phyloP scores from a whole-genome alignment of 2,888 invertebrate genomes.

The Tenthredo amoena region DNA sequence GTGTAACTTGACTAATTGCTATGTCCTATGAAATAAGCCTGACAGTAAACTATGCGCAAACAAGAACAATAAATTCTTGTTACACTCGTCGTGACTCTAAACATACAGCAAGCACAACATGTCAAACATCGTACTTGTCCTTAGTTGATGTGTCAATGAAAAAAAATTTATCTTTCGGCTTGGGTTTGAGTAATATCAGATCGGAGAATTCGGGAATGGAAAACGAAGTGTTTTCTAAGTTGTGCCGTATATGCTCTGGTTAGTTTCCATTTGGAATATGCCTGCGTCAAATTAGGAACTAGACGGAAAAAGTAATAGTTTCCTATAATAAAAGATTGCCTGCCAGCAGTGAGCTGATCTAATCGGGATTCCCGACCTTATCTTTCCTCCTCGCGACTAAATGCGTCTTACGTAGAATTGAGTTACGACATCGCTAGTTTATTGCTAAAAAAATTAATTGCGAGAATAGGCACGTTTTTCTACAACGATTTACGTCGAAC shows the following conservation, averaged over 20 bases:
- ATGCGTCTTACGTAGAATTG: not conserved
- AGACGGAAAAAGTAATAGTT: not conserved
- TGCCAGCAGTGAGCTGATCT: not conserved
- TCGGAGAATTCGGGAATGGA: not conserved
- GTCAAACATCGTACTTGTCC: not conserved
- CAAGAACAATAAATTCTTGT: not conserved
- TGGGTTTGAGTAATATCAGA: not conserved
- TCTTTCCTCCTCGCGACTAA: not conserved
- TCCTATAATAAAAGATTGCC: not conserved
- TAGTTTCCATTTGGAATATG: not conserved
- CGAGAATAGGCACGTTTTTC: not conserved
- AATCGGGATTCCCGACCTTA: not conserved
- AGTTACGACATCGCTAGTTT: conserved; percentile 2
- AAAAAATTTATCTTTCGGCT: not conserved
- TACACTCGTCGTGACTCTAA: too few relatives aligned
- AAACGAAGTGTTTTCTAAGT: not conserved
- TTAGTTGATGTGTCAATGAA: not conserved
- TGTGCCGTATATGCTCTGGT: not conserved
- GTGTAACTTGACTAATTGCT: not conserved
- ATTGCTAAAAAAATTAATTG: not conserved
- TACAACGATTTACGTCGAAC: conserved; percentile 24
- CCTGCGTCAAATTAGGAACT: not conserved
- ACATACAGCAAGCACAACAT: too few relatives aligned
- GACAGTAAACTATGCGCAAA: not conserved
- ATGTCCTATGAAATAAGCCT: not conserved